These are phyloP conservation scores for Chaenodraco wilsoni DNA, from an alignment of 2,797 vertebrate species.

Conservation along the genomic window DNA sequence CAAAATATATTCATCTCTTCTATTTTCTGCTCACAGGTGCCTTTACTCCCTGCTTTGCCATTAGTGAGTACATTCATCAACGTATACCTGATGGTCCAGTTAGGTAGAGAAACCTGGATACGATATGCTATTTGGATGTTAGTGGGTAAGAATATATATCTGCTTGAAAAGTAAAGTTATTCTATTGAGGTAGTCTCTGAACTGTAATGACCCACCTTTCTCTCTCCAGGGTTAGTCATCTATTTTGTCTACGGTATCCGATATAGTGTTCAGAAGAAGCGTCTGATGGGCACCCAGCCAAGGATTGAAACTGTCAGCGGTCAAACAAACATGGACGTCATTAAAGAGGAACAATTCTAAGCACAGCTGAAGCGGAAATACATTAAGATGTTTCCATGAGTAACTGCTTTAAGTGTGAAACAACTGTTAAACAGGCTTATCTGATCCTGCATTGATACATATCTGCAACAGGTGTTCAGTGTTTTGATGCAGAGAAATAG, in stretches of 20 bases:
- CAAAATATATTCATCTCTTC: not conserved
- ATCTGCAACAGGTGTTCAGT: not conserved
- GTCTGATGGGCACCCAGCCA: constrained; percentile 27
- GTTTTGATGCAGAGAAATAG: constrained; percentile 2
- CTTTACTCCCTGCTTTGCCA: constrained; percentile 86
- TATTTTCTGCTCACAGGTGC: constrained; percentile 79
- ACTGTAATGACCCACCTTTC: not conserved
- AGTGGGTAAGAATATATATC: constrained; percentile 78
- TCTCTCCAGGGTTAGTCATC: constrained; percentile 83
- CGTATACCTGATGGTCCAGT: constrained; percentile 85
- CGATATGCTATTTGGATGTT: constrained; percentile 88
- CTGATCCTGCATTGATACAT: not conserved
- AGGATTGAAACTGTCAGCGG: constrained; percentile 63
- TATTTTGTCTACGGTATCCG: constrained; percentile 87
- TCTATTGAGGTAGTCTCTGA: not conserved
- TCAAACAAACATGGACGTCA: constrained; percentile 38
- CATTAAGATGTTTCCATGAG: constrained; percentile 58
- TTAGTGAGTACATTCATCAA: constrained; percentile 86
- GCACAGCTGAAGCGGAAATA: constrained; percentile 1
- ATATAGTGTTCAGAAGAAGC: constrained; percentile 81
- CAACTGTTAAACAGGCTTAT: constrained; percentile 26
- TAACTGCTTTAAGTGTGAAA: constrained; percentile 30
- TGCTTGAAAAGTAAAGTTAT: not conserved
- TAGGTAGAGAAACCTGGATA: constrained; percentile 84
- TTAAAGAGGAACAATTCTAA: constrained; percentile 71